Evolutionary conservation across 2,797 vertebrate species (phyloP), one percentile per base, ranked within the genome.

Genomic region (Syngnathus rostellatus): DNA sequence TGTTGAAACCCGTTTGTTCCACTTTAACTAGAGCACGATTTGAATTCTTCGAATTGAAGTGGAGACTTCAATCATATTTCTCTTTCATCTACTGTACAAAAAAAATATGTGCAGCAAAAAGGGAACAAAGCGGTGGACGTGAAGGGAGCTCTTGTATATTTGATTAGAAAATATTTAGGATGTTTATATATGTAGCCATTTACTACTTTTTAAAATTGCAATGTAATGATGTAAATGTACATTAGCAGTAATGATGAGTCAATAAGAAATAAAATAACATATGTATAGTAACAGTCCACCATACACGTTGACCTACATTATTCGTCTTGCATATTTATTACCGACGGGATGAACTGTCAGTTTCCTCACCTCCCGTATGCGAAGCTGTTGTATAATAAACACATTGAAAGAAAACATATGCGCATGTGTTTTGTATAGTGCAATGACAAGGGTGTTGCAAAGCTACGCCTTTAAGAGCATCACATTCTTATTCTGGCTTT

Each of bases 401-500:
- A 19, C 41, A 12, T n/a, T 9, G 17, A 11, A n/a, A 41, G 40
- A 7, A 41, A 41, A 40, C 19, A 21, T 12, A 9, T 11, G 19
- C 41, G 39, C 19, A 2, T 60, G 19, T 8, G 23, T n/a, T 60
- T 4, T 25, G 40, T 55, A 12, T 6, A n/a, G 55, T 39, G 31
- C 55, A 19, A 19, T 38, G 55, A 38, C 9, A 8, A 65, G 65
- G 68, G 76, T 69, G 67, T 3, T 21, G n/a, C 67, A 82, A 78
- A 57, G 66, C 64, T 73, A 83, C 83, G 43, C 76, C 80, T 88
- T 89, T 87, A 89, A 89, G 85, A 89, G 76, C 80, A 84, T 78
- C 81, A 79, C 85, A 89, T 88, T 90, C 84, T 89, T 90, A 89
- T 88, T 90, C 89, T 86, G 75, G 83, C 80, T 89, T 88, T 90